These are phyloP conservation scores for Fundulus diaphanus DNA, from an alignment of 2,797 vertebrate species.

Conservation along the genomic window DNA sequence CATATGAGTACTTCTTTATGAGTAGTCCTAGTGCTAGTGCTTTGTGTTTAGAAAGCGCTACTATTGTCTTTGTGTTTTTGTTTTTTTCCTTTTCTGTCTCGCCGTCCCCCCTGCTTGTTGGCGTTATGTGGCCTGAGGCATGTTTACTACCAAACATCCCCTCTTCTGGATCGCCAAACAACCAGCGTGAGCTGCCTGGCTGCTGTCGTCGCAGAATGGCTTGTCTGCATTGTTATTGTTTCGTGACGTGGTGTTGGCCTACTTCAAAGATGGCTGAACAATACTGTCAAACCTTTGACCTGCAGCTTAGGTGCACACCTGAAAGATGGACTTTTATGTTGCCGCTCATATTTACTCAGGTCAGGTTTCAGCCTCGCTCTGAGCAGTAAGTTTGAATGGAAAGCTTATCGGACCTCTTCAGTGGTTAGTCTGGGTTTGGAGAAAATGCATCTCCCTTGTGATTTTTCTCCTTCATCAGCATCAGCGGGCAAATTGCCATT, in stretches of 20 bases:
- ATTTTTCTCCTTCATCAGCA: conserved; percentile 65
- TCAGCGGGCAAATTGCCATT: conserved; percentile 71
- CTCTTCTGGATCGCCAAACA: conserved; percentile 37
- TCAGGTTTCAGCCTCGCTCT: conserved; percentile 6
- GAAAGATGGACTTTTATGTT: conserved; percentile 43
- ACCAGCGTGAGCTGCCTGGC: conserved; percentile 37
- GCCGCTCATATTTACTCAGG: conserved; percentile 29
- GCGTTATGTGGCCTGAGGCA: conserved; percentile 25
- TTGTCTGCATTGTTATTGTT: conserved; percentile 38
- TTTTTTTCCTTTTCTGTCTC: conserved; percentile 3
- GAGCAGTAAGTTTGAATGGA: conserved; percentile 20
- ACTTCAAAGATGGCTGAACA: conserved; percentile 62
- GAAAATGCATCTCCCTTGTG: conserved; percentile 51
- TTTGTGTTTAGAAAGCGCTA: conserved; percentile 1
- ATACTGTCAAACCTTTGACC: conserved; percentile 61
- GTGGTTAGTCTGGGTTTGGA: conserved; percentile 25
- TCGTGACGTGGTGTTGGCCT: conserved; percentile 57
- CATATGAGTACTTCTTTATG: conserved; percentile 24
- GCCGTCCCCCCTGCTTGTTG: conserved; percentile 14
- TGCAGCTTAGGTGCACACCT: conserved; percentile 47
- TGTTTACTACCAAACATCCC: conserved; percentile 47
- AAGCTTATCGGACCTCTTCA: conserved; percentile 35
- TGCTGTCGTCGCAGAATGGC: conserved; percentile 32
- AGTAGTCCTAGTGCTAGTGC: conserved; percentile 15
- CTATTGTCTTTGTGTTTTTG: background rate